Conservation (phyloP, 92 coral and sea anemone species). For the Montipora capitata region DNA sequence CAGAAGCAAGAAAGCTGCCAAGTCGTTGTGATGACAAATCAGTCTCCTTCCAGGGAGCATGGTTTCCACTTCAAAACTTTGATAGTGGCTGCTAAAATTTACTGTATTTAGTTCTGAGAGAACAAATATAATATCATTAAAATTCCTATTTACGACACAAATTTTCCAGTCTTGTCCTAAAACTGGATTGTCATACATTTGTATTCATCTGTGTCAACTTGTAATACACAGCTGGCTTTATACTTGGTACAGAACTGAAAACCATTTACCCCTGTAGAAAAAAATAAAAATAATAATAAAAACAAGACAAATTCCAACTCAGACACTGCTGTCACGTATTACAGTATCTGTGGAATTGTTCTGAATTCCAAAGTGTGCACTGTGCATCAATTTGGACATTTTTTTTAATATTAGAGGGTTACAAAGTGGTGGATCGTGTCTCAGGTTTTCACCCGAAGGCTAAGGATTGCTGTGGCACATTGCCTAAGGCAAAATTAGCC, state of each 20-base stretch:
- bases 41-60: neutral
- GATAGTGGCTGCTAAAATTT: slow-evolving; percentile 71
- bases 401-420: no score
- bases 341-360: no score
- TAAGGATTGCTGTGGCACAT: no score
- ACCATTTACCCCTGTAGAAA: slow-evolving; percentile 62
- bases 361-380: no score
- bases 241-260: slow-evolving; percentile 67
- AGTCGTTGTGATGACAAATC: neutral
- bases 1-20: neutral
- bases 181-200: slow-evolving; percentile 58
- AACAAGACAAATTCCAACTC: neutral
- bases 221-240: slow-evolving; percentile 66
- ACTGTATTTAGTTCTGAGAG: slow-evolving; percentile 61
- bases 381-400: no score
- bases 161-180: slow-evolving; percentile 71
- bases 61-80: slow-evolving; percentile 22
- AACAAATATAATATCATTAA: slow-evolving; percentile 64
- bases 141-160: slow-evolving; percentile 49
- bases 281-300: slow-evolving; percentile 10
- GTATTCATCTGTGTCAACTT: slow-evolving; percentile 59
- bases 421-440: no score
- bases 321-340: no score
- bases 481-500: no score
- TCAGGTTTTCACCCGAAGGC: no score